Base-by-base conservation (phyloP, 2,113 vertebrate species). In the Apteryx owenii region DNA sequence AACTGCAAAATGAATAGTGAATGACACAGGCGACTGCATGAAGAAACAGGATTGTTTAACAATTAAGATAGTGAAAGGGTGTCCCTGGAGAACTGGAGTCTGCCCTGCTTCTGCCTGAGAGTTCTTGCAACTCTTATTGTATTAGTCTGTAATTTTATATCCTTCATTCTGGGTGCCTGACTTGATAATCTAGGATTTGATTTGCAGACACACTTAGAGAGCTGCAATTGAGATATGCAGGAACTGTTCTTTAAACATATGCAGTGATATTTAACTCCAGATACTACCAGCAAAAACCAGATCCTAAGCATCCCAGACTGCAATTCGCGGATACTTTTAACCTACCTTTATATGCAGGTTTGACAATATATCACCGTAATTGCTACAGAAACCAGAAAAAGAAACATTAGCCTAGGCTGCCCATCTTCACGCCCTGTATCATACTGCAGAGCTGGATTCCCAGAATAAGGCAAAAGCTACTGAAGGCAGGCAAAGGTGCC, bases 21-120 rank as follows among this genome's bases (percentile, higher is more conserved):
- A 81, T 84, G 65, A 46, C 71, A 85, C 12, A 51, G 40, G 48
- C 1, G 0, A 78, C 21, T 19, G 50, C 79, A 75, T 28, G 69
- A 88, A 90, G 92, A 83, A 83, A 91, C 19, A 81, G n/a, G 21
- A 64, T 31, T 78, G 71, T 77, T 92, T 90, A 71, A 71, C 72
- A 46, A 46, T 78, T 40, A 81, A 4, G 3, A 46, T 5, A 60
- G 50, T 29, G 75, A 71, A 83, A 46, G 0, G 1, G 42, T 58
- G 19, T 80, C 70, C 17, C 28, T 76, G 31, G n/a, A 76, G 81
- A 21, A 79, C 48, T 40, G 20, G 51, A 73, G 33, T n/a, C 88
- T 83, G 56, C 53, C 90, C 69, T 64, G 53, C 89, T 95, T 77
- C 88, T 94, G 68, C 53, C 58, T 31, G 28, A 68, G 60, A 36